Evolutionary conservation across 2,797 vertebrate species (phyloP).

Genomic region (Cephalopachus bancanus): DNA sequence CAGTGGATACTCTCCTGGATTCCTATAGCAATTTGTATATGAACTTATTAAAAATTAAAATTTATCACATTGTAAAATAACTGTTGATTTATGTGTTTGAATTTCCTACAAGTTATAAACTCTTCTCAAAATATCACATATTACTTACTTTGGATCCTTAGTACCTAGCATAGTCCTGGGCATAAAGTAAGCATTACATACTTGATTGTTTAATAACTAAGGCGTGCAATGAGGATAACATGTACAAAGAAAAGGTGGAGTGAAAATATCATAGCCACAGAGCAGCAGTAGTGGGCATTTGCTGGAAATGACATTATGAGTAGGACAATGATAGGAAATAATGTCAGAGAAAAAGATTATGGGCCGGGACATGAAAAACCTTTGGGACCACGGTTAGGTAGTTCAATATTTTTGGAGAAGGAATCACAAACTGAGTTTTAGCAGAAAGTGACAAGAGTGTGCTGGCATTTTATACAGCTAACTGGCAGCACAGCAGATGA

Average conservation of each 20-base stretch:
- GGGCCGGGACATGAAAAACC: not conserved
- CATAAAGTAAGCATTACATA: not conserved
- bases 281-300: not conserved
- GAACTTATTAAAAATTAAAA: conserved; percentile 4
- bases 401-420: not conserved
- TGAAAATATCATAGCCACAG: not conserved
- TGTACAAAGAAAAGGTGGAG: not conserved
- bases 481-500: not conserved
- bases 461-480: not conserved
- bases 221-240: not conserved
- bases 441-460: not conserved
- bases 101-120: not conserved
- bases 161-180: too few relatives aligned
- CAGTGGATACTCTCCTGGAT: not conserved
- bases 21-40: not conserved
- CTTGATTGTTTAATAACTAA: not conserved
- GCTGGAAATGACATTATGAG: too few relatives aligned
- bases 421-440: not conserved
- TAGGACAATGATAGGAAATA: not conserved
- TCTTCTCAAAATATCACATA: not conserved
- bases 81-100: not conserved
- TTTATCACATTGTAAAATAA: not conserved
- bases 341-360: not conserved
- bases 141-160: not conserved
- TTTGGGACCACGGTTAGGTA: not conserved